Evolutionary conservation across 2,888 invertebrate species (phyloP).

Genomic region (Eupithecia abbreviata): DNA sequence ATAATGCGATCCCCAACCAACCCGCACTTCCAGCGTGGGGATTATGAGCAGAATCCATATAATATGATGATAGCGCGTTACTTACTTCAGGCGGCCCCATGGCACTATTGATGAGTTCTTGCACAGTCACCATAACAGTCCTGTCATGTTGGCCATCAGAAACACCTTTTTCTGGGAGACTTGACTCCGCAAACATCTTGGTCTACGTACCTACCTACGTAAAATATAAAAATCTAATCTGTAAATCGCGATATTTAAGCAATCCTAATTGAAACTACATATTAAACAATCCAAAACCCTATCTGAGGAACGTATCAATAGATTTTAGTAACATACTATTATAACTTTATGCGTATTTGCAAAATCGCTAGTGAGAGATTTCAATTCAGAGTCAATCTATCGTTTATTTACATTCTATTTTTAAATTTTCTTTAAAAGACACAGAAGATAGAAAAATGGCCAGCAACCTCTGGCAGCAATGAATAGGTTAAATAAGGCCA

Average conservation of each 20-base stretch:
- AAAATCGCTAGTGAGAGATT: not conserved
- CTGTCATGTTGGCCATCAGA: not conserved
- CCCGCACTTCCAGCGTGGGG: too few relatives aligned
- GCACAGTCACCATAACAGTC: not conserved
- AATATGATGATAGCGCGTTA: too few relatives aligned
- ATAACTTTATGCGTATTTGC: not conserved
- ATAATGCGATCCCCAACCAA: too few relatives aligned
- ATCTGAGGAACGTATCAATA: not conserved
- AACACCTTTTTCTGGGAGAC: not conserved
- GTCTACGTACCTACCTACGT: not conserved
- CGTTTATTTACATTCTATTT: not conserved
- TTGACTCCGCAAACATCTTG: not conserved
- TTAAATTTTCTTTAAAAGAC: not conserved
- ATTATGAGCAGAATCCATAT: too few relatives aligned
- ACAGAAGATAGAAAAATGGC: not conserved
- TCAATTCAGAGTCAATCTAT: not conserved
- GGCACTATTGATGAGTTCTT: not conserved
- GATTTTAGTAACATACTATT: not conserved
- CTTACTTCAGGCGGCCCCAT: not conserved
- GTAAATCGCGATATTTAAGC: not conserved
- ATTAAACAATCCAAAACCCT: not conserved
- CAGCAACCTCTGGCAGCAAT: not conserved
- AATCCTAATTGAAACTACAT: not conserved
- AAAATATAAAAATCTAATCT: not conserved
- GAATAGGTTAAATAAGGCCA: not conserved